phyloP scores from a whole-genome alignment of 2,888 invertebrate species.

The Herminia tarsipennalis region DNA sequence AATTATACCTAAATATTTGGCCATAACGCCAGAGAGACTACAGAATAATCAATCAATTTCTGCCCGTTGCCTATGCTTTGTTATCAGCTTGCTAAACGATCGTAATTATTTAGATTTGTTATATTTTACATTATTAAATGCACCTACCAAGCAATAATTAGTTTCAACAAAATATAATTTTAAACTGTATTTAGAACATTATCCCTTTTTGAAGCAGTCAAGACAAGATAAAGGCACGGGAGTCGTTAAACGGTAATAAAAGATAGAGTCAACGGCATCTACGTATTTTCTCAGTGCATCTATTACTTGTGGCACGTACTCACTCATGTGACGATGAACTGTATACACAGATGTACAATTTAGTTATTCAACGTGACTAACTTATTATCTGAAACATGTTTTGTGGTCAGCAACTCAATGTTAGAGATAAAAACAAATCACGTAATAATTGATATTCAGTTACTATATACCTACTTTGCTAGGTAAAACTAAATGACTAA shows the following conservation, averaged over 20 bases:
- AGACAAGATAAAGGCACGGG: conserved; percentile 29
- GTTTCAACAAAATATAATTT: conserved; percentile 1
- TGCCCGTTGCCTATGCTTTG: too few species aligned
- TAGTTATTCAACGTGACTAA: conserved; percentile 8
- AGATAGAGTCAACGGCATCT: conserved; percentile 47
- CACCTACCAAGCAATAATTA: too few species aligned
- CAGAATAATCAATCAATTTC: too few species aligned
- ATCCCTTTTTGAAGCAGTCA: conserved; percentile 23
- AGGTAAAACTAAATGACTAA: too few species aligned
- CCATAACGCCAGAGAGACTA: too few species aligned
- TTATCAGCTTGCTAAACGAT: too few species aligned
- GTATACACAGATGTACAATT: conserved; percentile 29
- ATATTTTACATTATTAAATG: too few species aligned
- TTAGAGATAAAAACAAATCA: too few species aligned
- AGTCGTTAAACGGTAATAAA: conserved; percentile 51
- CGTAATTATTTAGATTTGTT: too few species aligned
- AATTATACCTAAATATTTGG: too few species aligned
- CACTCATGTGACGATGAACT: conserved; percentile 36
- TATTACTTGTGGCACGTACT: conserved; percentile 40
- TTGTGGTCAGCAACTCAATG: neutral
- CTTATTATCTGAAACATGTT: neutral
- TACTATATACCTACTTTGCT: too few species aligned
- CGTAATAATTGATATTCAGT: too few species aligned
- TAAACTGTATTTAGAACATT: neutral
- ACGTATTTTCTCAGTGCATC: conserved; percentile 44